Evolutionary conservation across 1,140 invertebrate species (phyloP), one percentile per base, ranked within the genome.

Genomic region (Drosophila pallidifrons): DNA sequence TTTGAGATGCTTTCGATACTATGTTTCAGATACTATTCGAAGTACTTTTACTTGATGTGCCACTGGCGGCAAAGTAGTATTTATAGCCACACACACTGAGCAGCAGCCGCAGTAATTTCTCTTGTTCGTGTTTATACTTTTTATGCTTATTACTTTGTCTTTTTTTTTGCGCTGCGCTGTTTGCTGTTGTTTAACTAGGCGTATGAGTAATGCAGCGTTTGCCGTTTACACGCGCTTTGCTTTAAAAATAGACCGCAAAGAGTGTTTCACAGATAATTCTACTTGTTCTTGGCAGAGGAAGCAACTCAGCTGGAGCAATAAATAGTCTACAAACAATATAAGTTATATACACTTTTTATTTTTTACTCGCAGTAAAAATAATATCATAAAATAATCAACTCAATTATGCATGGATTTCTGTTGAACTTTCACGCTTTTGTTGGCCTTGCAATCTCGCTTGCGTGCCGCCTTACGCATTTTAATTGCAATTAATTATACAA

Each of bases 401-500:
- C 28, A 59, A 79, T 79, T 86, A 41, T 59, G 73, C 30, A 72
- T 75, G 70, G 47, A 66, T 78, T 75, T 77, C 38, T 47, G 52
- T 66, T 65, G 57, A 58, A 67, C 71, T 72, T 78, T 61, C 16
- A 51, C 64, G 45, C 60, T 47, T 55, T 8, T 25, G 11, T 15
- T 15, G 10, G 60, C 49, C 43, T 49, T 59, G 57, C 35, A 30
- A 59, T 51, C 20, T 25, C 6, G 54, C 11, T 68, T 58, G 61
- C 45, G 13, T 47, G 51, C 41, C 43, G 32, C 15, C 28, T 57
- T n/a, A 60, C 47, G 41, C 54, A 52, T 61, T 86, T 60, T 79
- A 79, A 82, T 87, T 82, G 76, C 79, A 87, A 86, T 86, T 82
- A 87, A 86, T 79, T 79, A 60, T 60, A 69, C 54, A 82, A 77